Conservation (phyloP, 2,888 invertebrate species). For the Eilema caniola region DNA sequence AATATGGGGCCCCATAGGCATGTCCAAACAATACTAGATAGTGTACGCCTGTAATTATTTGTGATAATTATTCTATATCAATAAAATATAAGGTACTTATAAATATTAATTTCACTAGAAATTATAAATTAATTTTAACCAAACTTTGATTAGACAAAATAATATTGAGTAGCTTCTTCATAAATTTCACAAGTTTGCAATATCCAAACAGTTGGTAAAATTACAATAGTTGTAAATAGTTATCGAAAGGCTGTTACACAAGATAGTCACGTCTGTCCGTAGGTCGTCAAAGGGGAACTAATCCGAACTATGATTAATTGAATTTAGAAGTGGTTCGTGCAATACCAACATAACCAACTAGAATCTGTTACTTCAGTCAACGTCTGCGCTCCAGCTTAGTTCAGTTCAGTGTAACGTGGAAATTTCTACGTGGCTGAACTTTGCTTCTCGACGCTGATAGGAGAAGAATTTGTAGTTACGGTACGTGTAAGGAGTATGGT, state of each 20-base stretch:
- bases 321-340: conserved; percentile 78
- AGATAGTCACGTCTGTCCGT: conserved; percentile 75
- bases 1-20: background rate
- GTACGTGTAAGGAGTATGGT: background rate
- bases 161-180: background rate
- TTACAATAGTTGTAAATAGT: conserved; percentile 46
- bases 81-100: too few relatives aligned
- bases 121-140: background rate
- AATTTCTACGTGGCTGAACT: conserved; percentile 61
- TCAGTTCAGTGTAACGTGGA: conserved; percentile 54
- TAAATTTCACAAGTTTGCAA: background rate
- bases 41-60: background rate
- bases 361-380: conserved; percentile 77
- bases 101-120: background rate
- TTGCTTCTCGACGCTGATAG: conserved; percentile 65
- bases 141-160: background rate
- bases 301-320: conserved; percentile 84
- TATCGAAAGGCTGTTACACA: conserved; percentile 60
- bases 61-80: background rate
- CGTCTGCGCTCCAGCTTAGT: conserved; percentile 58
- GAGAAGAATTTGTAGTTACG: conserved; percentile 29
- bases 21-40: background rate
- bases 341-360: conserved; percentile 56
- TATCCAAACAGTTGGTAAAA: conserved; percentile 10
- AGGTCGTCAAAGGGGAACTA: conserved; percentile 81